Conservation (phyloP, 2,797 vertebrate species). For the Sciaenops ocellatus region DNA sequence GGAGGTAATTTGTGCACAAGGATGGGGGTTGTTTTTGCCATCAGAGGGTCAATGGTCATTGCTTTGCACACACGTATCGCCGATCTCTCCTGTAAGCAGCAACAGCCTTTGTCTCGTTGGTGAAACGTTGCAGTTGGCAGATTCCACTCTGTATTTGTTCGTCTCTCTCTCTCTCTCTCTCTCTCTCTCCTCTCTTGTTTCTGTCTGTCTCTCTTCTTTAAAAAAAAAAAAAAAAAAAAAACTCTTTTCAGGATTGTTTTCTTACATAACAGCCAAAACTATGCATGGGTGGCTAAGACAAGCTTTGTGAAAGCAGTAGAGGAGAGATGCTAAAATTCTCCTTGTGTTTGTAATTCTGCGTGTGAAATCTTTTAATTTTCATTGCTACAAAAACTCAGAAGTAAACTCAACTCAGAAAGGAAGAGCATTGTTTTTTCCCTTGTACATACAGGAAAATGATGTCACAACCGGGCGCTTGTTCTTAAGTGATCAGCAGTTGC, state of each 20-base stretch:
- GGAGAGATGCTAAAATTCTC: conserved; percentile 6
- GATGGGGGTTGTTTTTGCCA: conserved; percentile 74
- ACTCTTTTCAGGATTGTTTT: conserved; percentile 31
- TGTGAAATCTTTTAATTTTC: conserved; percentile 17
- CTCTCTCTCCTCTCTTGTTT: conserved; percentile 3
- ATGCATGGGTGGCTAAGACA: conserved; percentile 8
- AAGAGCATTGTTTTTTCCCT: not conserved
- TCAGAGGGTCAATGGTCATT: conserved; percentile 73
- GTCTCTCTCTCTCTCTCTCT: conserved; percentile 38
- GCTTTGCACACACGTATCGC: conserved; percentile 50
- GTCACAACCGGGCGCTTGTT: not conserved
- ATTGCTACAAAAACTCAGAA: not conserved
- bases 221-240: not conserved
- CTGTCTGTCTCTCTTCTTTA: not conserved
- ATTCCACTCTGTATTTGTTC: conserved; percentile 74
- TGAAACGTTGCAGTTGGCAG: conserved; percentile 73
- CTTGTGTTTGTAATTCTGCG: not conserved
- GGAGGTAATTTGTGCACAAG: conserved; percentile 61
- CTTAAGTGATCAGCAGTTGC: not conserved
- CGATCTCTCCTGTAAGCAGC: conserved; percentile 61
- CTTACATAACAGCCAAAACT: conserved; percentile 30
- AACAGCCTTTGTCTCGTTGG: conserved; percentile 62
- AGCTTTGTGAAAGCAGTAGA: not conserved
- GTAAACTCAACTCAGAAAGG: not conserved
- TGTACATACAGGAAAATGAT: not conserved